Conservation (phyloP, 2,797 vertebrate species). For the Aldrovandia affinis region DNA sequence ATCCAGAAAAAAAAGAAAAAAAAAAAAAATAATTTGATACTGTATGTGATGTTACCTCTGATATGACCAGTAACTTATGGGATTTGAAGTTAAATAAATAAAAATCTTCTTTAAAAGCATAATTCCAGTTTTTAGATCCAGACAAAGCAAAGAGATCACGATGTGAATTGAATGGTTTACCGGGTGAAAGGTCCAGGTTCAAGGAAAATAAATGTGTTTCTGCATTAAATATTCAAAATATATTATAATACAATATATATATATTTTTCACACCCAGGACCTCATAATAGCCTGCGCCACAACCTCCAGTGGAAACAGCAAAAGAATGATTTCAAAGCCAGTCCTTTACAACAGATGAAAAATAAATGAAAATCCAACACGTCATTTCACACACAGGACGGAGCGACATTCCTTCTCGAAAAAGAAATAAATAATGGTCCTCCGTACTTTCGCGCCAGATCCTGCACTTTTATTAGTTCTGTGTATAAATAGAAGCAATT, state of each 20-base stretch:
- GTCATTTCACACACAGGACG: neutral
- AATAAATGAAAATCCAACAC: conserved; percentile 23
- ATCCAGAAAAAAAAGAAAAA: no score
- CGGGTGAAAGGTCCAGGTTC: no score
- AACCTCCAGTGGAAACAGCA: conserved; percentile 23
- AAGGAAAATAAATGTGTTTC: conserved; percentile 1
- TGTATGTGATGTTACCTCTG: no score
- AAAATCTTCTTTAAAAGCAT: no score
- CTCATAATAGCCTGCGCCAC: neutral
- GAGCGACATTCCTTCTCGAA: conserved; percentile 11
- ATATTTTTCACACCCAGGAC: neutral
- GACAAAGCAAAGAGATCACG: no score
- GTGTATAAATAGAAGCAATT: conserved; percentile 36
- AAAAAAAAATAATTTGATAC: no score
- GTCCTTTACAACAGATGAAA: conserved; percentile 9
- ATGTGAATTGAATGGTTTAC: no score
- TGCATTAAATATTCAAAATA: conserved; percentile 11
- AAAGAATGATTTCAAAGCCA: conserved; percentile 23
- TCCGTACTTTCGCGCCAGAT: conserved; percentile 22
- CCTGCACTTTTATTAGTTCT: conserved; percentile 32
- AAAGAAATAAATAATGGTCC: neutral
- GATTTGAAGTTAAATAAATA: no score
- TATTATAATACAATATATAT: no score
- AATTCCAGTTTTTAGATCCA: no score
- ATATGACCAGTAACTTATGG: no score